These are phyloP conservation scores for Notarius lentiginosus DNA, from an alignment of 2,113 vertebrate species.

Conservation along the genomic window DNA sequence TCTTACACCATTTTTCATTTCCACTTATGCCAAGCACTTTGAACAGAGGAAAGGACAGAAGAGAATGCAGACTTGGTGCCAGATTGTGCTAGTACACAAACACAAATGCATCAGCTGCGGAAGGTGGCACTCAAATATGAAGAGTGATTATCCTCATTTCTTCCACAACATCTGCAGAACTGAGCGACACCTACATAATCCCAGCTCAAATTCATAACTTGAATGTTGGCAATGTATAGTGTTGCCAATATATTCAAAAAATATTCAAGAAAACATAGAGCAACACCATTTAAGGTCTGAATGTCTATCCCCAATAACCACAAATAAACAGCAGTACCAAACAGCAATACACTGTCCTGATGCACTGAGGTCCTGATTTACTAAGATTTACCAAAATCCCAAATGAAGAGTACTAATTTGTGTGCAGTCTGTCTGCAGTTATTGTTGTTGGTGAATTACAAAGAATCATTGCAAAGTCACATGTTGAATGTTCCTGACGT, in stretches of 20 bases:
- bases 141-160: neutral
- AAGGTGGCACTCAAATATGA: conserved; percentile 8
- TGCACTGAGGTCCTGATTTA: neutral
- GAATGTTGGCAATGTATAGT: neutral
- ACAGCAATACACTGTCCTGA: neutral
- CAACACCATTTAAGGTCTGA: neutral
- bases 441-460: neutral
- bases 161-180: neutral
- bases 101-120: neutral
- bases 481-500: neutral
- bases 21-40: neutral
- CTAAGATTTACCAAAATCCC: neutral
- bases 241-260: neutral
- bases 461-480: neutral
- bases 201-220: neutral
- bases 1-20: neutral
- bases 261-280: neutral
- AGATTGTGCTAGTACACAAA: neutral
- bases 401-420: neutral
- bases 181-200: neutral
- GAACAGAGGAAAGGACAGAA: neutral
- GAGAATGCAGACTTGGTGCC: neutral
- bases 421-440: neutral
- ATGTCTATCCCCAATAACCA: neutral
- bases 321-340: neutral